Evolutionary conservation across 2,113 vertebrate species (phyloP), one percentile per base, ranked within the genome.

Genomic region (Lepus europaeus): DNA sequence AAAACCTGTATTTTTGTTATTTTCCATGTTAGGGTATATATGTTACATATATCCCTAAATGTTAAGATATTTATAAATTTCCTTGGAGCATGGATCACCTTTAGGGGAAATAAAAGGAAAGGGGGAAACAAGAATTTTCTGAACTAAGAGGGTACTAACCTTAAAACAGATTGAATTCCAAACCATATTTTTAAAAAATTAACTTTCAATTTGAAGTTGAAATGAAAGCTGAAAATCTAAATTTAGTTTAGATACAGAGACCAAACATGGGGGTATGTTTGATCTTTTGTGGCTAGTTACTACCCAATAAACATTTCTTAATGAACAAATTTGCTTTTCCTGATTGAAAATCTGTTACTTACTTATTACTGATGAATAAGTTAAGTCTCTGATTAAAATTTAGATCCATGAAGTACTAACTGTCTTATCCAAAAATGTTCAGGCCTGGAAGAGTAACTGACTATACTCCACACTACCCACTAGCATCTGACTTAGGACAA

Each of bases 201-300:
- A 66, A 77, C 29, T 29, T 92, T 91, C 49, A 87, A 61, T 61
- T 81, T 95, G 19, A 61, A 92, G 25, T 53, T 92, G 16, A 83
- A 95, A 69, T 77, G 22, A 82, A 91, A 70, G 19, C 31, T 92
- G 61, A 69, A 68, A 9, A 81, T 72, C 29, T 76, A 86, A 94
- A 90, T 20, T 73, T 74, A 59, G 56, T 59, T 59, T 51, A 36
- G 14, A 59, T 83, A 76, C 31, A 89, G 22, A 83, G 19, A 31
- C 36, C 49, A 91, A 80, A 45, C 39, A 61, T 49, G 59, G 49
- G 33, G 9, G 29, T 9, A 31, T 51, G 29, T 81, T 76, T 22
- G 2, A 9, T 9, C 19, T 76, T 81, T 31, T 76, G 69, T 95
- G 13, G 36, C 72, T 68, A 25, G 33, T 87, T 70, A 87, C 17